A percentile compares a stretch with the other conserved stretches of the same genome.
Evolutionary conservation across 2,888 invertebrate species (phyloP).

Genomic region (Arrhopalites spinosus): DNA sequence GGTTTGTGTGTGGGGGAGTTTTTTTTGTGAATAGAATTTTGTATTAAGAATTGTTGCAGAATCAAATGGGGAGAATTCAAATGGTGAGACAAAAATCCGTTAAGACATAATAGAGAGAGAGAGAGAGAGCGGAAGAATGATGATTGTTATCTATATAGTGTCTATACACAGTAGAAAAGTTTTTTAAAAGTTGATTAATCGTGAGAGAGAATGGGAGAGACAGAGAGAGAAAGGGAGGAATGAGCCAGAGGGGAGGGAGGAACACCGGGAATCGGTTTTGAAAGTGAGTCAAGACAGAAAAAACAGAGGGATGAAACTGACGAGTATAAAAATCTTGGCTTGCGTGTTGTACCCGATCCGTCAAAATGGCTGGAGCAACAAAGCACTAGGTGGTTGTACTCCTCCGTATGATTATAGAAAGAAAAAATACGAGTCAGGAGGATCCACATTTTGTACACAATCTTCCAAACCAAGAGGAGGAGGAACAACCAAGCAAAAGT

Average conservation of each 20-base stretch:
- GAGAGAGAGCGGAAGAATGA: neutral
- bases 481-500: conserved; percentile 16
- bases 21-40: neutral
- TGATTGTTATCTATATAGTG: neutral
- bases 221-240: conserved; percentile 19
- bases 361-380: conserved; percentile 39
- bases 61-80: neutral
- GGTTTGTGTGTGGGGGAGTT: too few species aligned
- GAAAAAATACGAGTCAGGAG: too few species aligned
- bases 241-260: conserved; percentile 33
- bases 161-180: conserved; percentile 5
- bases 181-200: conserved; percentile 22
- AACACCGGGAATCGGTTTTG: conserved; percentile 32
- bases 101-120: too few species aligned
- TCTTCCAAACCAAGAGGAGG: neutral
- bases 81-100: neutral
- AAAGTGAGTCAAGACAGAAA: neutral
- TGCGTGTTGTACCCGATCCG: conserved; percentile 35
- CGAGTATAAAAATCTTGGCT: conserved; percentile 34
- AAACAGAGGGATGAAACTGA: neutral
- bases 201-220: conserved; percentile 21
- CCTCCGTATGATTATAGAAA: too few species aligned
- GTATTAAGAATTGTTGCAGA: neutral
- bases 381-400: conserved; percentile 41
- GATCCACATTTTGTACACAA: neutral